A percentile compares a stretch with the other conserved stretches of the same genome.
Evolutionary conservation across 2,888 invertebrate species (phyloP).

Genomic region (Ethmia dodecea): DNA sequence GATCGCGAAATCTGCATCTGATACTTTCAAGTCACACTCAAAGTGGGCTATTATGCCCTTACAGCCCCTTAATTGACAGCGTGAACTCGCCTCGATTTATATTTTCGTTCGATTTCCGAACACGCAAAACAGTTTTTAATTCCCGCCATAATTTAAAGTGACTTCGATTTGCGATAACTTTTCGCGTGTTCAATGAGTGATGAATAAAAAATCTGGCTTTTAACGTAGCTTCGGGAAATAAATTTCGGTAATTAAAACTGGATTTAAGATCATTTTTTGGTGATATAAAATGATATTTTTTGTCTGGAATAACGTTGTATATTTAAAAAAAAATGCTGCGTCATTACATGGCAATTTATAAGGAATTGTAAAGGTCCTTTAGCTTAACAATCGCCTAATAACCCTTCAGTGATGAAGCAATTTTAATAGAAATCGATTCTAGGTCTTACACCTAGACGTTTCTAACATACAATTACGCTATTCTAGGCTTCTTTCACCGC

Average conservation of each 20-base stretch:
- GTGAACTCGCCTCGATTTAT: slow-evolving; percentile 41
- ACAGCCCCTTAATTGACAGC: slow-evolving; percentile 56
- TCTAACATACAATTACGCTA: slow-evolving; percentile 44
- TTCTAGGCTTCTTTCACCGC: slow-evolving; percentile 55
- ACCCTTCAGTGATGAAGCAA: slow-evolving; percentile 1
- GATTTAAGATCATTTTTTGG: too few species aligned
- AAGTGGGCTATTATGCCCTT: slow-evolving; percentile 35
- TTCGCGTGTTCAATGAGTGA: too few species aligned
- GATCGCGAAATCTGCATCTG: slow-evolving; percentile 57
- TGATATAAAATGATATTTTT: too few species aligned
- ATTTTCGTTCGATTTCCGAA: slow-evolving; percentile 36
- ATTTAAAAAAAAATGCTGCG: too few species aligned
- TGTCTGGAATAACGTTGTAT: too few species aligned
- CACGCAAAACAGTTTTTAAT: slow-evolving; percentile 31
- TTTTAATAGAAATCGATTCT: not conserved
- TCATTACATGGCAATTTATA: too few species aligned
- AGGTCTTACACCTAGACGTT: slow-evolving; percentile 1
- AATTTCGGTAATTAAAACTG: too few species aligned
- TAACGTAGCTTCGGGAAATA: too few species aligned
- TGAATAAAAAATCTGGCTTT: too few species aligned
- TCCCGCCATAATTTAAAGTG: slow-evolving; percentile 18
- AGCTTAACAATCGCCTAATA: too few species aligned
- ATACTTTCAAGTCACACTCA: slow-evolving; percentile 30
- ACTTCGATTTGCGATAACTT: slow-evolving; percentile 4
- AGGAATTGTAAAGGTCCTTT: too few species aligned